Evolutionary conservation across 2,888 invertebrate genomes (phyloP), one percentile per base, ranked within the genome.

Genomic region (Cerastis leucographa): DNA sequence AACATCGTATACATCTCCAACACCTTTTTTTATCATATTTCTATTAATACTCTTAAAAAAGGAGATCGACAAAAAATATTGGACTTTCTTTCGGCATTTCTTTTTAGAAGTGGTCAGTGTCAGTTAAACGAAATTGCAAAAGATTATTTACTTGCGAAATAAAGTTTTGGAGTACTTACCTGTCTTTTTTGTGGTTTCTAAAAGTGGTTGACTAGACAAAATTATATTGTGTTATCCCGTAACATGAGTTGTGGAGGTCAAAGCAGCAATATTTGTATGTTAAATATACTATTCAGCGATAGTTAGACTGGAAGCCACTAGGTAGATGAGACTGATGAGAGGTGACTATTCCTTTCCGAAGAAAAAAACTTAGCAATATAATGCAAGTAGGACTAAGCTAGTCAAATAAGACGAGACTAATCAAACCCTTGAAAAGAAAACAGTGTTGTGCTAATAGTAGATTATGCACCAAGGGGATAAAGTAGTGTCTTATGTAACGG

Each of bases 11-110:
- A 44, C n/a, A 66, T 72, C 54, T 66, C 79, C 59, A 69, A 84
- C 84, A 85, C 86, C 79, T 83, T 80, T 83, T 83, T 83, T 65
- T 59, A 29, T 74, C 19, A 69, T 66, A 35, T 64, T 74, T 74
- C 56, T 74, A 78, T 71, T 74, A 49, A 62, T 35, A 44, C 40
- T 35, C 8, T 0, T 14, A 70, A 68, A 78, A 75, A 70, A 68
- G 5, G 9, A 62, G n/a, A 22, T 35, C 8, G 0, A 71, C 42
- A 71, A 81, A 75, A 71, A 61, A 7, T 12, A 14, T 42, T 42
- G 12, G n/a, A 64, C 75, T 82, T 81, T 80, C 85, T 61, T 84
- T 81, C 59, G 44, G 44, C 29, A 46, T 71, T 64, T 67, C 44
- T 66, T 61, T 42, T 81, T 42, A 8, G n/a, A 51, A 25, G 49